Percentiles rank a stretch among this genome's conserved stretches.
These are phyloP conservation scores for Boloria euphrosyne DNA, from an alignment of 2,888 invertebrate species.

Conservation along the genomic window DNA sequence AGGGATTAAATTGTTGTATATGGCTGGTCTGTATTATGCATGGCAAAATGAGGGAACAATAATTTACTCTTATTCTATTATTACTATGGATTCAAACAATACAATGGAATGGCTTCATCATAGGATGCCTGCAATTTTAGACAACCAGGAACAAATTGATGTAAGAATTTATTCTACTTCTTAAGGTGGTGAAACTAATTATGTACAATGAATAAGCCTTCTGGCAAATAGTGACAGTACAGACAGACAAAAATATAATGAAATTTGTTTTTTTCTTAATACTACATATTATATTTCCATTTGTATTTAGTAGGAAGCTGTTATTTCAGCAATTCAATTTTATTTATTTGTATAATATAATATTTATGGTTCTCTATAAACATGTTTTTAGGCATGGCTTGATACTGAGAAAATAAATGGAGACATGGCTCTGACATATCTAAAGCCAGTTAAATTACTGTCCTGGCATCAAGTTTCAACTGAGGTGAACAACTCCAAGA, in stretches of 20 bases:
- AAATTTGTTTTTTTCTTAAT: too few species aligned
- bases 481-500: conserved; percentile 86
- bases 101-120: conserved; percentile 89
- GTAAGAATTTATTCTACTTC: conserved; percentile 55
- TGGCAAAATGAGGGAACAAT: conserved; percentile 84
- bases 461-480: conserved; percentile 87
- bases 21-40: conserved; percentile 89
- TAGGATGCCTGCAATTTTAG: conserved; percentile 90
- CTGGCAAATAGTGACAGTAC: too few species aligned
- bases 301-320: too few species aligned
- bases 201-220: not conserved
- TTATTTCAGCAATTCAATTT: not conserved
- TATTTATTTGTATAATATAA: not conserved
- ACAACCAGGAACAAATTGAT: conserved; percentile 84
- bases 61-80: conserved; percentile 88
- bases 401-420: conserved; percentile 80
- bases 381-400: conserved; percentile 84
- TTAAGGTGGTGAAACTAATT: not conserved
- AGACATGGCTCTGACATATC: conserved; percentile 75
- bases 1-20: conserved; percentile 84
- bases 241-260: too few species aligned
- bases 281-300: too few species aligned
- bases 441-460: conserved; percentile 80
- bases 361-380: not conserved
- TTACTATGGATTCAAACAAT: conserved; percentile 88